Base-by-base conservation (phyloP, 2,888 invertebrate genomes). In the Drosophila paucipuncta region DNA sequence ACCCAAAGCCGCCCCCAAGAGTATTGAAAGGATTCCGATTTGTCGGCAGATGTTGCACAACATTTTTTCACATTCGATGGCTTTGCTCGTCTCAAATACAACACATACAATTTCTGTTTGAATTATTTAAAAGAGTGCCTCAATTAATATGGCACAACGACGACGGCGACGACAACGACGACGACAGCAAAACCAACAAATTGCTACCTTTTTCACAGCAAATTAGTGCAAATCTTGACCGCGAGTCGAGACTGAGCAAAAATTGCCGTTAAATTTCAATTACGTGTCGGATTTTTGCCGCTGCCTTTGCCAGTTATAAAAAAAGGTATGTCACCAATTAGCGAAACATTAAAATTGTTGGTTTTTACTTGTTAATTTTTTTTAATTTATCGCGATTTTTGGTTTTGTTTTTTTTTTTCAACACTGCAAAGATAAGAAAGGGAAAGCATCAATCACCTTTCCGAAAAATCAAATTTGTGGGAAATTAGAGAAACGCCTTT, bases 291-390 rank as follows among this genome's bases (percentile, higher is more conserved):
- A 73, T 58, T 75, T 73, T 67, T 11, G 33, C 33, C 52, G 55
- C 50, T 65, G 57, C 54, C 61, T 69, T 70, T 63, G 70, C 62
- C 78, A 89, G 82, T 76, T 89, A 70, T 68, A 68, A 43, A 57
- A 25, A 76, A 83, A 80, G 85, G n/a, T 85, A 90, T 90, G 89
- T 85, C 90, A 83, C 76, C 85, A 89, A 83, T 90, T 88, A 80
- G 74, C 69, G 69, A 59, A 35, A 66, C 63, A 65, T 68, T 65
- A 58, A 66, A 71, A 52, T 71, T 68, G 43, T 62, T 70, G 54
- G 25, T 61, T 66, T 58, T 58, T 77, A 47, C 28, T 33, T 61
- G 43, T 41, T 63, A 37, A 43, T 47, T 16, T 39, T 59, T 50
- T 52, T 52, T 33, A n/a, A 25, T 31, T 49, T 39, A 47, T 52